These are phyloP conservation scores for Celastrina argiolus DNA, from an alignment of 2,888 invertebrate genomes.

Conservation along the genomic window DNA sequence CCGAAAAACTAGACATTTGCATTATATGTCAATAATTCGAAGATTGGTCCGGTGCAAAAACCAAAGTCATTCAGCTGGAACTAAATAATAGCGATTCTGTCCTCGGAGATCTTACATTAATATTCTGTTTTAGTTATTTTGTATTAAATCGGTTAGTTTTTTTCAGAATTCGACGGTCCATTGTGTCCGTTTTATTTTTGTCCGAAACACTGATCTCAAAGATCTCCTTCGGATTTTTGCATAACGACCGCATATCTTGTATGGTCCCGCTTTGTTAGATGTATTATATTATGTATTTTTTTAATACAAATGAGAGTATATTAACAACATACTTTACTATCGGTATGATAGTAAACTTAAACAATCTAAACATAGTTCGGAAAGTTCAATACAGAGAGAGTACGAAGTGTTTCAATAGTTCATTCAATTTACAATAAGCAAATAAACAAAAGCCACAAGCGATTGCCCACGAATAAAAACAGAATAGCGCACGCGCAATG, in stretches of 20 bases:
- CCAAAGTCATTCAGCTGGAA: constrained; percentile 12
- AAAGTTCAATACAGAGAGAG: background rate
- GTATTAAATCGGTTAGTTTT: constrained; percentile 18
- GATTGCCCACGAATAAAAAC: constrained; percentile 38
- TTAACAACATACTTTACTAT: too few relatives aligned
- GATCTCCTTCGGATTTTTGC: constrained; percentile 15
- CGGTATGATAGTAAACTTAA: too few relatives aligned
- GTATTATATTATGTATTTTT: background rate
- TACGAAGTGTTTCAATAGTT: background rate
- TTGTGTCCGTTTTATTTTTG: constrained; percentile 22
- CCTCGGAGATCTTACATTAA: constrained; percentile 14
- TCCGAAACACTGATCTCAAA: constrained; percentile 17
- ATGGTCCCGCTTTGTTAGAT: background rate
- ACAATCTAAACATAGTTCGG: too few relatives aligned
- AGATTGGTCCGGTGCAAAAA: constrained; percentile 15
- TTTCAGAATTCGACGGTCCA: constrained; percentile 17
- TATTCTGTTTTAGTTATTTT: constrained; percentile 22
- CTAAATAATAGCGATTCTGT: constrained; percentile 17
- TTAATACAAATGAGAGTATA: background rate
- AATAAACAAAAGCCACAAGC: constrained; percentile 31
- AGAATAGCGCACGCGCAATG: constrained; percentile 51
- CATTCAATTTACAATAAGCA: constrained; percentile 28
- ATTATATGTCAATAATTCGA: constrained; percentile 21
- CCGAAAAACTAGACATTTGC: constrained; percentile 26
- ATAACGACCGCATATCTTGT: constrained; percentile 14